Base-by-base conservation (phyloP, 1,140 invertebrate genomes). In the Ptiloglossa arizonensis region DNA sequence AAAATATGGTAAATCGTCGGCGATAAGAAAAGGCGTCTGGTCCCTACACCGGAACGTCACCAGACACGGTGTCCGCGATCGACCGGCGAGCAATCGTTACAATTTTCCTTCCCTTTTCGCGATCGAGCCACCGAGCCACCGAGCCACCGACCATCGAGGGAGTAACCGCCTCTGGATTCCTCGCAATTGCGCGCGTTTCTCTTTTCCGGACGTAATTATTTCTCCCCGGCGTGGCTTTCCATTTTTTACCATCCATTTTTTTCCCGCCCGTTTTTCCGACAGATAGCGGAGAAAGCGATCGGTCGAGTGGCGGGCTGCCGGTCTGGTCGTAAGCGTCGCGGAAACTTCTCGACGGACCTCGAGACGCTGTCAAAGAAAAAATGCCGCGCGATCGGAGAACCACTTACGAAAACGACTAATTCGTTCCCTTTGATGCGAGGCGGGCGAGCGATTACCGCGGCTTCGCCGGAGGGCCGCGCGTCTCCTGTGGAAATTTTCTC, bases 361-460 rank as follows among this genome's bases (percentile, higher is more conserved):
- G 44, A 46, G 52, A 46, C 32, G 8, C 60, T 67, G 81, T 84
- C 82, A 85, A 85, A 85, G 52, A 54, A 13, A 81, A 41, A 69
- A 80, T 29, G 83, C 83, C 83, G 83, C 77, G n/a, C 67, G 82
- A 83, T 85, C 71, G 62, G 56, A 24, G 44, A 32, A 67, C 64
- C 83, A 85, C 83, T 85, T 85, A 54, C 80, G 69, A 69, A 38
- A 48, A 69, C 67, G 71, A 85, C 72, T 85, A 85, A 85, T 80
- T 85, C 73, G 32, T 84, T 77, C 44, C 32, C 81, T 85, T 85
- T 80, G 82, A 85, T 64, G 83, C 82, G 35, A 56, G 54, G 72
- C 81, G 67, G 38, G 57, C 44, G 44, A 62, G 50, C 19, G 24
- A 52, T 41, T 29, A 62, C 70, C 59, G 59, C 64, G 69, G 54